These are phyloP conservation scores for Mormyrus lacerda DNA, from an alignment of 2,113 vertebrate species.

Conservation along the genomic window DNA sequence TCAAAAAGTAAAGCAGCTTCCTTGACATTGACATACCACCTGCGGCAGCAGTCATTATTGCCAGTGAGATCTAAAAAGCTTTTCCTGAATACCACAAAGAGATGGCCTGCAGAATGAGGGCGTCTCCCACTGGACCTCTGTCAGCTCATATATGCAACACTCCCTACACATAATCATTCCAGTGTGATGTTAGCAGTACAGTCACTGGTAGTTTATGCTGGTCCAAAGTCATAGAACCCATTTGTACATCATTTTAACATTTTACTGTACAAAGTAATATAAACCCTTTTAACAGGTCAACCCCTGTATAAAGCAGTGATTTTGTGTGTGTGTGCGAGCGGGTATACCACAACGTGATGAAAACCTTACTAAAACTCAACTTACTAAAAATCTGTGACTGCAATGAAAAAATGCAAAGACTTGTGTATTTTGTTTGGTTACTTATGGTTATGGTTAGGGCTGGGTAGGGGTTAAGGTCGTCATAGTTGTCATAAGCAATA, in stretches of 20 bases:
- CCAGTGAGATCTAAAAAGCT: neutral
- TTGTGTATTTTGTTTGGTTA: too few relatives aligned
- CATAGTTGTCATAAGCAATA: too few relatives aligned
- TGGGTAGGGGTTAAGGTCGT: too few relatives aligned
- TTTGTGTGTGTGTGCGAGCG: too few relatives aligned
- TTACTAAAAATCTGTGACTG: too few relatives aligned
- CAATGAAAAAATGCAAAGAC: too few relatives aligned
- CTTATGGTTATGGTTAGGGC: too few relatives aligned
- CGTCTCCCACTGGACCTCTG: neutral
- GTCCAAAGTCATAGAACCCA: neutral
- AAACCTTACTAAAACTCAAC: too few relatives aligned
- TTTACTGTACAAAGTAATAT: neutral
- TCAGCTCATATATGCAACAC: neutral
- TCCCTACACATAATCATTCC: neutral
- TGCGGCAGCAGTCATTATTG: neutral
- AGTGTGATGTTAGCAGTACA: neutral
- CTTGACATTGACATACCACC: neutral
- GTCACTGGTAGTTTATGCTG: neutral
- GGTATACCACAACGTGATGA: too few relatives aligned
- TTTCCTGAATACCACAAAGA: neutral
- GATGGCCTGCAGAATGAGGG: neutral
- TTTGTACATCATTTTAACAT: neutral
- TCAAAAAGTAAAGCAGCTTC: neutral
- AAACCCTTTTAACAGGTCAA: neutral
- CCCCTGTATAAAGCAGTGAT: neutral